phyloP scores from a whole-genome alignment of 1,140 invertebrate species.

The Orchesella cincta region DNA sequence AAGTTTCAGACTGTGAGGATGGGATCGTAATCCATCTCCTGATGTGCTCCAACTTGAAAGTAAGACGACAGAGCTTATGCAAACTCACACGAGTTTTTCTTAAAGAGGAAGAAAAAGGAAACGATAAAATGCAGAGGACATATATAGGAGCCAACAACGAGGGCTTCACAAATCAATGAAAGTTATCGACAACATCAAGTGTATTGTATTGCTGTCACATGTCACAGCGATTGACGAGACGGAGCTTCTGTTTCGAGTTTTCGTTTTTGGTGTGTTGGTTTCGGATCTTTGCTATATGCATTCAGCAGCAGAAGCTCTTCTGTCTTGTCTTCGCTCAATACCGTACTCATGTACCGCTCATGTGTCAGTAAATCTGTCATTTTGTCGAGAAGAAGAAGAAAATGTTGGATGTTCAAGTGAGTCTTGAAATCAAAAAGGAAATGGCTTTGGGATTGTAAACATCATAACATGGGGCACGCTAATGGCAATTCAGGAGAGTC shows the following conservation, averaged over 20 bases:
- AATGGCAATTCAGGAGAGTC: too few relatives aligned
- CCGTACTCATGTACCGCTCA: background rate
- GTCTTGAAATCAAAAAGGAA: background rate
- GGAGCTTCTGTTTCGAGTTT: background rate
- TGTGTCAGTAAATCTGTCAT: constrained; percentile 10
- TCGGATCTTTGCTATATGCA: background rate
- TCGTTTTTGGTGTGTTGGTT: background rate
- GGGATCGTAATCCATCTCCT: too few relatives aligned
- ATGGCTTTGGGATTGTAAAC: background rate
- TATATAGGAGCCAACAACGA: background rate
- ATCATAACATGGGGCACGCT: background rate
- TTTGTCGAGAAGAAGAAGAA: background rate
- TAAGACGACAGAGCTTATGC: too few relatives aligned
- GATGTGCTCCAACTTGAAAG: too few relatives aligned
- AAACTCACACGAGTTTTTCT: too few relatives aligned
- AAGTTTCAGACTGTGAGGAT: too few relatives aligned
- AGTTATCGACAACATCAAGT: constrained; percentile 14
- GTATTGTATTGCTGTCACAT: background rate
- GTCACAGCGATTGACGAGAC: constrained; percentile 2
- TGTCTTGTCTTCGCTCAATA: background rate
- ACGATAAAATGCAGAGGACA: background rate
- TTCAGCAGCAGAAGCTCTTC: background rate
- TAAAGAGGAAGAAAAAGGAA: background rate
- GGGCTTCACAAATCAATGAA: background rate
- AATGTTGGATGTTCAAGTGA: background rate